Base-by-base conservation (phyloP, 2,888 invertebrate genomes). In the Calliphora vomitoria region DNA sequence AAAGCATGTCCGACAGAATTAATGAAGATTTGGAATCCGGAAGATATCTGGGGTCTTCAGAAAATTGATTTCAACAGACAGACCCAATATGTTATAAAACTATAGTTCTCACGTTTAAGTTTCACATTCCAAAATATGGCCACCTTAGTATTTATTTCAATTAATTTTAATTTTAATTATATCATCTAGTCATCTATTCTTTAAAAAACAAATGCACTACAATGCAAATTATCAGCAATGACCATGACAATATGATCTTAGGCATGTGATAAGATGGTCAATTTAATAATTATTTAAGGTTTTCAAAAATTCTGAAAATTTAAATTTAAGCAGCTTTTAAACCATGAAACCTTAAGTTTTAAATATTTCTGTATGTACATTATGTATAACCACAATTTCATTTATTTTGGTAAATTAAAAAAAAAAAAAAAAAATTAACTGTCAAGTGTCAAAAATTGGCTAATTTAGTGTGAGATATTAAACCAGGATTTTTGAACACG, bases 391-490 rank as follows among this genome's bases (percentile, higher is more conserved):
- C n/a, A 55, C 53, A 79, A 55, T 71, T 83, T 78, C 31, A 83
- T 83, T 20, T 75, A 55, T 79, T 71, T 78, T 35, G 8, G 11
- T 15, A 35, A 35, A 53, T 50, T 69, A 13, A 50, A 68, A 76
- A 69, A 31, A 31, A 13, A 50, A 68, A 76, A 69, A 35, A 35
- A 35, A 35, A 35, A 35, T 35, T 69, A 35, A 44, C 55, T 79
- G 66, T 69, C 50, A 72, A 50, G 86, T 62, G 82, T 84, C 76
- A 76, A 81, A 74, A 83, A 72, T 84, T 81, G 87, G 75, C 81
- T 76, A 76, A 84, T 71, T 75, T 58, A 87, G 83, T 72, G 76
- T 81, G 83, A 87, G 71, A 20, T 83, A 87, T 83, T 83, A 80
- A 55, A 76, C 35, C 74, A 71, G 20, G 35, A 82, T 13, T 68